phyloP scores from a whole-genome alignment of 2,113 vertebrate species.

The Tychaedon coryphoeus region DNA sequence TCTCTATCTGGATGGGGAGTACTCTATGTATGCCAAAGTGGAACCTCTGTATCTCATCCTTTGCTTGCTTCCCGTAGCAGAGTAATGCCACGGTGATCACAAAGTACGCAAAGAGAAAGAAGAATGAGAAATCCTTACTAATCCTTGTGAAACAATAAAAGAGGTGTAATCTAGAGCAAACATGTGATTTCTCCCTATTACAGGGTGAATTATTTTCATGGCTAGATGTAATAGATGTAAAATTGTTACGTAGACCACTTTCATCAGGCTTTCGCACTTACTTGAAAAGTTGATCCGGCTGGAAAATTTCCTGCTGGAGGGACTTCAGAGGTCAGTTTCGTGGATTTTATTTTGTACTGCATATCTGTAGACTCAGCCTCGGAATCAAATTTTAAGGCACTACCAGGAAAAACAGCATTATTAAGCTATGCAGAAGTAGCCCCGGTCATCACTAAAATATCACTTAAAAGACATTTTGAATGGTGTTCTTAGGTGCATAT shows the following conservation, averaged over 20 bases:
- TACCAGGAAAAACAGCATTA: neutral
- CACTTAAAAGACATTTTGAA: neutral
- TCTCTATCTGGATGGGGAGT: neutral
- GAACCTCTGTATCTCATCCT: neutral
- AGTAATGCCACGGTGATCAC: neutral
- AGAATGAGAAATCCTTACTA: neutral
- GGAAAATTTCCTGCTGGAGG: neutral
- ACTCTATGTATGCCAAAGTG: rapidly evolving
- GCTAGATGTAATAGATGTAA: neutral
- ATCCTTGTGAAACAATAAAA: neutral
- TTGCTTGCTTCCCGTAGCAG: neutral
- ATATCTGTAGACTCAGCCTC: neutral
- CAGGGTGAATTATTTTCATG: neutral
- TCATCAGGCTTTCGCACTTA: neutral
- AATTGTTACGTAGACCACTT: neutral
- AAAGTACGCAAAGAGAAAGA: neutral
- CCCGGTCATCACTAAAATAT: neutral
- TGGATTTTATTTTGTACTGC: neutral
- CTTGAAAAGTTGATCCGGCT: neutral
- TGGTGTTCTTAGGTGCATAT: neutral
- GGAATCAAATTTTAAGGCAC: neutral
- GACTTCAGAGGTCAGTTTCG: neutral
- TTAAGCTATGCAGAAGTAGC: neutral
- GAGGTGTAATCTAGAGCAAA: neutral
- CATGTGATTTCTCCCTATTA: neutral